Evolutionary conservation across 1,140 invertebrate species (phyloP), one percentile per base, ranked within the genome.

Genomic region (Diuraphis noxia): DNA sequence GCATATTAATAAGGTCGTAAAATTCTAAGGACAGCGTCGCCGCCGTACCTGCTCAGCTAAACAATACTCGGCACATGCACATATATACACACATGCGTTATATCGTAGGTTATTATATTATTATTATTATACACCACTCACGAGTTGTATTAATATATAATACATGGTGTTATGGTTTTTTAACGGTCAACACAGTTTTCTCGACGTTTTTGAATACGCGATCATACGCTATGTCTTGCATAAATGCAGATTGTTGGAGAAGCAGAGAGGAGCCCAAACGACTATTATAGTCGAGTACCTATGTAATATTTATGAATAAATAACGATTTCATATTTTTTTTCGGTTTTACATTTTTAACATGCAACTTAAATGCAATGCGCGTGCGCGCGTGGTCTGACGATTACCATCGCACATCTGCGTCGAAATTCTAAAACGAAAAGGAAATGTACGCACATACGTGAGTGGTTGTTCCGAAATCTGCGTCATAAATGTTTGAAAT

Each of bases 1-100:
- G 85, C 46, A 87, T 52, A 40, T 88, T 88, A 56, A 88, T 88
- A 38, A 88, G 86, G 49, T 88, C 86, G 49, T 56, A 88, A 88
- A 88, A 88, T 88, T 88, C 49, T 40, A 40, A 88, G 86, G 86
- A 85, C 86, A 40, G 21, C 46, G 86, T 10, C 21, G 8, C 6
- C 9, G 46, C 34, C 46, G 23, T 3, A n/a, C 10, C 19, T 1
- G n/a, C 38, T 84, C 30, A 10, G 56, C 56, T 63, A 63, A 63
- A 63, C 56, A 63, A 63, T 36, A 38, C 34, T 34, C 34, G 34
- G 30, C 52, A 56, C 10, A 56, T 6, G 7, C 72, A 21, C 17
- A 21, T 6, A 34, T 19, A 77, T 17, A 21, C 17, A 77, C 72
- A 1, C 72, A 21, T 19, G 10, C 52, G 6, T 56, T 30, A 56